Base-by-base conservation (phyloP, 2,888 invertebrate species). In the Pyrgus malvae region DNA sequence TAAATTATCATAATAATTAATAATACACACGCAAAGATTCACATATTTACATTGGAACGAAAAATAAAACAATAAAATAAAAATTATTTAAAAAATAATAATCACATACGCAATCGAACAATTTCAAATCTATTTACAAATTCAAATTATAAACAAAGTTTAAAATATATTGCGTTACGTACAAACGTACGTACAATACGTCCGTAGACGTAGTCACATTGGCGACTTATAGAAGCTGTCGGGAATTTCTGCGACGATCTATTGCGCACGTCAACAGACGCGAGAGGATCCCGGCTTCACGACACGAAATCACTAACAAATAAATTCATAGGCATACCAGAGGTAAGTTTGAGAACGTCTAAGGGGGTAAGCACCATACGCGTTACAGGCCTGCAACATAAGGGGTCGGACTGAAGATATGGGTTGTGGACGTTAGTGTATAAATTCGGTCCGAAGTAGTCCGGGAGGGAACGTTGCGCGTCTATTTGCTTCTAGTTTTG, bases 401-500 rank as follows among this genome's bases (percentile, higher is more conserved):
- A 84, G 66, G 58, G 55, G 60, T 65, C 53, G 55, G 61, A 65
- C 68, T 58, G 57, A 60, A 56, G 56, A 58, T 55, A 55, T 50
- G 42, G 62, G 58, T 56, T 60, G 69, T 75, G 78, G 83, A 82
- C 82, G 83, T 81, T 69, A 69, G 55, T 64, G 65, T 74, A 72
- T 76, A 72, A 80, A 80, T 80, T 80, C 79, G 79, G 81, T 78
- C 78, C 81, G 75, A 69, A 74, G 72, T 69, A n/a, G 69, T 67
- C 65, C 67, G 69, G 57, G 57, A 49, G 27, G 48, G 35, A 48
- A 41, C 48, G 27, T 19, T 19, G 41, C 31, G 12, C 9, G 60
- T 78, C 72, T 88, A 90, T 83, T 89, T 90, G 81, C 80, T 88
- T 57, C 90, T 77, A 63, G 83, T 78, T 70, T 87, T 88, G 63